Conservation (phyloP, 2,797 vertebrate species). For the Microcaecilia unicolor region DNA sequence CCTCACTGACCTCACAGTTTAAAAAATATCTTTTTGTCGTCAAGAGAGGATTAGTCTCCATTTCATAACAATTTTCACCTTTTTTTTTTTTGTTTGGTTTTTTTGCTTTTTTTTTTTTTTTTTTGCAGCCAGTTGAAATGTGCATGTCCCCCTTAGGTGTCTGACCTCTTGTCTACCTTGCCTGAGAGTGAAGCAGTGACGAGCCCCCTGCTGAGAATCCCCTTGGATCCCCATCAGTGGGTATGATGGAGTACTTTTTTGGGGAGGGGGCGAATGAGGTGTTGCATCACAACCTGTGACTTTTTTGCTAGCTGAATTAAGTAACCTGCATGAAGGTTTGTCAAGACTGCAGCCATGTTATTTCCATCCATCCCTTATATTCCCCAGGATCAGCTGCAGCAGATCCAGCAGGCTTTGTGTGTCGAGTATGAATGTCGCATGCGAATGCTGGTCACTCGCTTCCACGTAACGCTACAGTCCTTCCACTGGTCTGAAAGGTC, state of each 20-base stretch:
- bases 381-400: constrained; percentile 39
- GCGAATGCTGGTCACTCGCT: constrained; percentile 72
- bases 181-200: constrained; percentile 6
- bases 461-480: constrained; percentile 71
- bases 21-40: no score
- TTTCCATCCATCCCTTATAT: neutral
- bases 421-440: constrained; percentile 64
- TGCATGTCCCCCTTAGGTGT: constrained; percentile 13
- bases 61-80: no score
- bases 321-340: no score
- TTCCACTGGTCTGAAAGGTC: constrained; percentile 79
- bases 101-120: neutral
- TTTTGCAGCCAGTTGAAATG: neutral
- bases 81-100: no score
- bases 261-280: accelerated
- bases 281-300: accelerated
- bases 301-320: no score
- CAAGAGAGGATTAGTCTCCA: no score
- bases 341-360: no score
- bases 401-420: constrained; percentile 36
- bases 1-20: no score
- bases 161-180: constrained; percentile 12
- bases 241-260: constrained; percentile 11
- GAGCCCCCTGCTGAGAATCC: constrained; percentile 22
- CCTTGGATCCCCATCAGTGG: constrained; percentile 24